Base-by-base conservation (phyloP, 2,888 invertebrate species). In the Hemicrepidius hirtus region DNA sequence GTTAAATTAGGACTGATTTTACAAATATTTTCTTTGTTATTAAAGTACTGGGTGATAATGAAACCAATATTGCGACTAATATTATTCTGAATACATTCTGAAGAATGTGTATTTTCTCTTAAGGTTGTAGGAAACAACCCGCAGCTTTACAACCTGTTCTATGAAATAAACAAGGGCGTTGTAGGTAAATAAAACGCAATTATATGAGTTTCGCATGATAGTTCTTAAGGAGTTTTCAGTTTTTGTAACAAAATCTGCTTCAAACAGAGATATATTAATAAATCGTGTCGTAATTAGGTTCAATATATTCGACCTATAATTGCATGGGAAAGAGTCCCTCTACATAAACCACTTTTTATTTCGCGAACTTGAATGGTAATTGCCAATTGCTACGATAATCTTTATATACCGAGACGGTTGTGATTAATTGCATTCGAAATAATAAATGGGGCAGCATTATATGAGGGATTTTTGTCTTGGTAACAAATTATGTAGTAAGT, bases 331-430 rank as follows among this genome's bases (percentile, higher is more conserved):
- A 67, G 62, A 72, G 57, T 67, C 68, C 40, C 55, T 72, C 67
- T 68, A 68, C 68, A 68, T 68, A 67, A 63, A 72, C 72, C 24
- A 72, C 72, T 72, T 72, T 72, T 72, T 68, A 72, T 67, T 72
- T 72, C 13, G 18, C 68, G 20, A 60, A 40, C n/a, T 41, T 53
- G 66, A 46, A 71, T 71, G 62, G 53, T 64, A 63, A 67, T 67
- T 68, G 53, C 37, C 63, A 32, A 55, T 71, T 53, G 37, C 44
- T 28, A 50, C 40, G 24, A 18, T 32, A 44, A 55, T 57, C 37
- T 64, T 64, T 57, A 37, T 53, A 13, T 21, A 16, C n/a, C n/a
- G n/a, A 35, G 37, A 65, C 21, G 50, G 18, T 18, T 41, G 44
- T 66, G 66, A 65, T 65, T n/a, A 41, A 66, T 57, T 55, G 57